phyloP scores from a whole-genome alignment of 2,888 invertebrate species.

The Linnaemya tessellans region DNA sequence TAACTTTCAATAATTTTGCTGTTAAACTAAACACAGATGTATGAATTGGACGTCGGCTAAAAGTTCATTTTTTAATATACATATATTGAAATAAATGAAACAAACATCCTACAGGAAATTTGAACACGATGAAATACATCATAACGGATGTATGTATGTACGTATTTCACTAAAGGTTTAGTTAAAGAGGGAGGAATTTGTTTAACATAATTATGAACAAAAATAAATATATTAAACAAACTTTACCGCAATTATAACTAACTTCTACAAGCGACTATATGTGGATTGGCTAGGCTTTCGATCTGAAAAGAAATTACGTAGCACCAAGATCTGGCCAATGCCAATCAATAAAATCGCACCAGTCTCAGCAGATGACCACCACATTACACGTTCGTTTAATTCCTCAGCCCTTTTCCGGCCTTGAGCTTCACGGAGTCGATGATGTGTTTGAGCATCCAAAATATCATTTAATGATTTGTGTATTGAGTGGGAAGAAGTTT shows the following conservation, averaged over 20 bases:
- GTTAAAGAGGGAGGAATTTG: not conserved
- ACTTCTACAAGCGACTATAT: constrained; percentile 83
- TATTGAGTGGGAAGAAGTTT: constrained; percentile 94
- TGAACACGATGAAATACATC: not conserved
- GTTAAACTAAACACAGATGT: too few species aligned
- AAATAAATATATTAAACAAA: constrained; percentile 7
- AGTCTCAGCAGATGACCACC: constrained; percentile 97
- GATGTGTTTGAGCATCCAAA: constrained; percentile 98
- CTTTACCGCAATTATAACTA: constrained; percentile 79
- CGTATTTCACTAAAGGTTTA: not conserved
- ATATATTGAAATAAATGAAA: not conserved
- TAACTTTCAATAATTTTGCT: too few species aligned
- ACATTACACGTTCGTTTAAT: constrained; percentile 95
- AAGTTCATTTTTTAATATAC: not conserved
- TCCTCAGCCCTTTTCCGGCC: constrained; percentile 97
- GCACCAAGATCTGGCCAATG: constrained; percentile 94
- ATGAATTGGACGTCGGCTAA: too few species aligned
- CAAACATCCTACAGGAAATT: constrained; percentile 5
- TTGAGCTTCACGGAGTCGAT: constrained; percentile 96
- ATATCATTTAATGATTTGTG: constrained; percentile 95
- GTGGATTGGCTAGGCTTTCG: constrained; percentile 85
- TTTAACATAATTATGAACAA: constrained; percentile 35
- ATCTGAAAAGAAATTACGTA: constrained; percentile 95
- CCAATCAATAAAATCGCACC: constrained; percentile 92
- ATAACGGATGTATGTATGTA: not conserved